Evolutionary conservation across 2,888 invertebrate genomes (phyloP), one percentile per base, ranked within the genome.

Genomic region (Eustalomyia histrio): DNA sequence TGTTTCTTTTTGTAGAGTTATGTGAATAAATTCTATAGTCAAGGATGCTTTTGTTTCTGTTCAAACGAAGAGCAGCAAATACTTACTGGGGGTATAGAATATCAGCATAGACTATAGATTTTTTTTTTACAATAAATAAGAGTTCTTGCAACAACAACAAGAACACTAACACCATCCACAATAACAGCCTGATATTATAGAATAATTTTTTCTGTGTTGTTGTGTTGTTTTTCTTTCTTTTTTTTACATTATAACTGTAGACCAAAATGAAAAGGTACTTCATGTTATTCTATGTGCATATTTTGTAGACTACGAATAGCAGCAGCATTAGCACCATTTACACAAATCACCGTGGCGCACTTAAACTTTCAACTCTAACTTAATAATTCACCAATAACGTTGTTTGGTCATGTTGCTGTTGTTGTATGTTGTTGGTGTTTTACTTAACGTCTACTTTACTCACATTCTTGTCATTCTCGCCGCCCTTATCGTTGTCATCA

Each of bases 321-420:
- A 29, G 2, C 60, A 61, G 78, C 61, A 81, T 81, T 81, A 78
- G 81, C 81, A 78, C 78, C 81, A 81, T 81, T 81, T 81, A 81
- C 81, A 81, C 81, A 81, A 81, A 81, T 81, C 81, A 81, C 81
- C 76, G 71, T 81, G 74, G 65, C 55, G 78, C 81, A 78, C 81
- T 81, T 81, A 81, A 81, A 81, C 81, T 81, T 81, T 75, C 74
- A 81, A 81, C 81, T 81, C 78, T 24, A 78, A 78, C 81, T 81
- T 81, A 81, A 81, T 81, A 81, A 81, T 81, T 81, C 60, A 81
- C 64, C 80, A 81, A 74, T 81, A 68, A 73, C 68, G 76, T 68
- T 72, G 69, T 63, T 78, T 47, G 43, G 43, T 47, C 2, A 47
- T 68, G 55, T 35, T 35, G 18, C 18, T 17, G 50, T 18, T 61